These are phyloP conservation scores for Zaprionus ornatus DNA, from an alignment of 1,140 invertebrate genomes.

Conservation along the genomic window DNA sequence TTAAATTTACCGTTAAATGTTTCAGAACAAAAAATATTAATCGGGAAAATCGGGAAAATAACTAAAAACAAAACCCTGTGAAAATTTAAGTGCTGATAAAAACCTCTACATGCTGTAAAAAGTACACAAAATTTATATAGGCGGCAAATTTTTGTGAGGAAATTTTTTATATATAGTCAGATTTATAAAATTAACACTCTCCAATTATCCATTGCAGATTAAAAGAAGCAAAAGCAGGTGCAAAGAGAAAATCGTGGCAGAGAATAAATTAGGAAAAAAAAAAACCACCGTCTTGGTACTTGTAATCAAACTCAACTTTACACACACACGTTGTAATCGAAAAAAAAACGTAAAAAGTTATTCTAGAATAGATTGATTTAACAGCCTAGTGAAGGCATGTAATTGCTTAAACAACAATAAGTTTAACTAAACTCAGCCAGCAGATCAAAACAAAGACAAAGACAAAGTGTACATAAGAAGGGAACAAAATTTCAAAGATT, in stretches of 20 bases:
- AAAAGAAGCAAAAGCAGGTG: slow-evolving; percentile 6
- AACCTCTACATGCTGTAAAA: not conserved
- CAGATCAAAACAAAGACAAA: not conserved
- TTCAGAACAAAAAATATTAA: slow-evolving; percentile 1
- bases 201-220: slow-evolving; percentile 2
- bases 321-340: not conserved
- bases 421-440: not conserved
- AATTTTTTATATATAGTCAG: not conserved
- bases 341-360: not conserved
- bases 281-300: slow-evolving; percentile 20
- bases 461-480: slow-evolving; percentile 2
- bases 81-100: slow-evolving; percentile 14
- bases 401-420: slow-evolving; percentile 8
- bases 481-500: slow-evolving; percentile 5
- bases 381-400: not conserved
- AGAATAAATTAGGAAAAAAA: not conserved
- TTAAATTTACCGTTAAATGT: slow-evolving; percentile 10
- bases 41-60: not conserved
- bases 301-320: slow-evolving; percentile 1
- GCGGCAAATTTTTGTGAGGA: not conserved
- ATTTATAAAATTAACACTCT: slow-evolving; percentile 4
- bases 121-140: slow-evolving; percentile 3
- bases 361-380: not conserved
- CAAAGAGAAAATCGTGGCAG: not conserved
- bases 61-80: not conserved